Conservation (phyloP, 2,888 invertebrate genomes). For the Drosophila atroscutellata region DNA sequence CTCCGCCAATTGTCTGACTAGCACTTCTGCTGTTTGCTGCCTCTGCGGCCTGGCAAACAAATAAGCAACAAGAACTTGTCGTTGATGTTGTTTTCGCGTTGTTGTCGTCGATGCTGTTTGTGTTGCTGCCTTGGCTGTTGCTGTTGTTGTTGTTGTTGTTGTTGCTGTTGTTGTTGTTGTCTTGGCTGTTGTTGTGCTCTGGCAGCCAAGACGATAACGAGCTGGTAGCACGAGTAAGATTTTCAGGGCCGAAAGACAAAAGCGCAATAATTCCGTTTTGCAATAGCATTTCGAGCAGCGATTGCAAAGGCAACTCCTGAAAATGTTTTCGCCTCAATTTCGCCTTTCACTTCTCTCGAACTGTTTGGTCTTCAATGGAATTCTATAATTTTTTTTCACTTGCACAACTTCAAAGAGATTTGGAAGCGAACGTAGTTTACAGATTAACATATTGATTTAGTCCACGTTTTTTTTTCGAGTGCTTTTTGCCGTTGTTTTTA, state of each 20-base stretch:
- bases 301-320: constrained; percentile 2
- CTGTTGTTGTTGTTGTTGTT: not conserved
- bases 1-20: constrained; percentile 28
- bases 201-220: constrained; percentile 60
- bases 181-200: not conserved
- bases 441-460: constrained; percentile 10
- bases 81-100: constrained; percentile 3
- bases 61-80: constrained; percentile 55
- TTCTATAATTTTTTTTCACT: not conserved
- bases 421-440: constrained; percentile 7
- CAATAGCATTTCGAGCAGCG: constrained; percentile 8
- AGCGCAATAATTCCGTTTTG: constrained; percentile 39
- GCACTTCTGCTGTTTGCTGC: constrained; percentile 49
- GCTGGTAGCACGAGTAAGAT: constrained; percentile 40
- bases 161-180: not conserved
- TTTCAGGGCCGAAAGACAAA: constrained; percentile 51
- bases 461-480: constrained; percentile 12
- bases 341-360: not conserved
- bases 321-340: constrained; percentile 23
- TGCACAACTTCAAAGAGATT: not conserved
- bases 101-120: not conserved
- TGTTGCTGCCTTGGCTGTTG: constrained; percentile 1
- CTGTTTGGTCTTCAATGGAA: no score
- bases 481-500: constrained; percentile 25
- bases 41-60: constrained; percentile 56